Evolutionary conservation across 2,113 vertebrate species (phyloP).

Genomic region (Equus quagga): DNA sequence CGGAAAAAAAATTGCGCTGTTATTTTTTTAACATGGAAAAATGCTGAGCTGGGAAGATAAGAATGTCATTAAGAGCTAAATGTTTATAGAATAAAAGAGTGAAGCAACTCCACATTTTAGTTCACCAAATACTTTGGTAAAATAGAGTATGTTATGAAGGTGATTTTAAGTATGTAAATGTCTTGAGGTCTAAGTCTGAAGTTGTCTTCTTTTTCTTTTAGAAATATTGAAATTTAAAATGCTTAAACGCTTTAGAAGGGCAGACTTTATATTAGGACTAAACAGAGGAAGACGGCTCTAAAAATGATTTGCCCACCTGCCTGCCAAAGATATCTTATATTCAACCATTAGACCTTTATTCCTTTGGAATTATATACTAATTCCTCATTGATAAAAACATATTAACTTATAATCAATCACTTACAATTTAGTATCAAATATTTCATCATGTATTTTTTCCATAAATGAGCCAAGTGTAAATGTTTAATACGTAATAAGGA

Average conservation of each 20-base stretch:
- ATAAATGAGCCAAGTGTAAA: neutral
- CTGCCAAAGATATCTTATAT: neutral
- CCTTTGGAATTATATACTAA: neutral
- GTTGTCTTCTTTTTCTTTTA: slow-evolving; percentile 83
- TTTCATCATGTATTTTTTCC: neutral
- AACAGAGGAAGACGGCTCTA: slow-evolving; percentile 49
- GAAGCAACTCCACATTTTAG: neutral
- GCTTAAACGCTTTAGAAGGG: neutral
- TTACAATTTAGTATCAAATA: neutral
- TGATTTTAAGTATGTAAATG: slow-evolving; percentile 83
- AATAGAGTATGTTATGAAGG: slow-evolving; percentile 82
- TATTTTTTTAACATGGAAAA: neutral
- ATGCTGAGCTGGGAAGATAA: neutral
- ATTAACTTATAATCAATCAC: neutral
- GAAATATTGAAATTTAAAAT: slow-evolving; percentile 47
- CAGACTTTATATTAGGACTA: neutral
- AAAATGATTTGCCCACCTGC: slow-evolving; percentile 70
- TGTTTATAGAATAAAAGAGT: neutral
- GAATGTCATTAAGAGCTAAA: neutral
- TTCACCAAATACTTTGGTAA: slow-evolving; percentile 46
- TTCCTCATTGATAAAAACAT: neutral
- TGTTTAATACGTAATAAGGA: neutral
- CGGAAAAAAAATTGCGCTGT: neutral
- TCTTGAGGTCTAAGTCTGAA: slow-evolving; percentile 74
- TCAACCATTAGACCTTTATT: neutral